Evolutionary conservation across 2,797 vertebrate genomes (phyloP).

Genomic region (Tachyglossus aculeatus): DNA sequence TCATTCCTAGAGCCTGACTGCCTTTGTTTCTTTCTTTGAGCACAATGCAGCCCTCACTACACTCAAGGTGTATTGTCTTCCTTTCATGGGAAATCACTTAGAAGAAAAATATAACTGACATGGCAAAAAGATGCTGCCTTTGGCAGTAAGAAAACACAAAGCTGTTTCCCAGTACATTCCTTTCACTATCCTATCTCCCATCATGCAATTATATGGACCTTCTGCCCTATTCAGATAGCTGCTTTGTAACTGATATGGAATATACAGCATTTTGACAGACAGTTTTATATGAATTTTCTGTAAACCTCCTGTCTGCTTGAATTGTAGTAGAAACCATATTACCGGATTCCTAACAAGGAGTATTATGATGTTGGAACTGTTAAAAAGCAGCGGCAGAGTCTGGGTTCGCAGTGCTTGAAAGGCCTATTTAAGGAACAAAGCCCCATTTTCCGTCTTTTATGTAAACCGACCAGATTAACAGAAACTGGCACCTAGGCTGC

Average conservation of each 20-base stretch:
- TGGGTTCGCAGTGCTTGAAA: conserved; percentile 30
- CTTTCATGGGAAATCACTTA: conserved; percentile 6
- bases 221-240: conserved; percentile 4
- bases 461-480: conserved; percentile 63
- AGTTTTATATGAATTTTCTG: conserved; percentile 31
- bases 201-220: neutral
- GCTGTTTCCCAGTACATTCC: neutral
- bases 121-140: neutral
- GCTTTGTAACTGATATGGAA: conserved; percentile 26
- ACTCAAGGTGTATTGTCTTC: neutral
- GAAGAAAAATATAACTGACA: neutral
- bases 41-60: neutral
- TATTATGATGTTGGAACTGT: conserved; percentile 32
- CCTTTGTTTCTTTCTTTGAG: neutral
- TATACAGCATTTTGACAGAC: conserved; percentile 28
- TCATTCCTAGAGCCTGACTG: neutral
- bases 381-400: neutral
- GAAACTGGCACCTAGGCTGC: conserved; percentile 42
- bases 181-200: neutral
- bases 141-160: neutral
- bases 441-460: conserved; percentile 59
- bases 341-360: conserved; percentile 29
- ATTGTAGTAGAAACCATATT: conserved; percentile 19
- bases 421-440: conserved; percentile 64
- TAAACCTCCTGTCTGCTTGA: conserved; percentile 15